phyloP scores from a whole-genome alignment of 2,797 vertebrate species.

The Nyctalus aviator region DNA sequence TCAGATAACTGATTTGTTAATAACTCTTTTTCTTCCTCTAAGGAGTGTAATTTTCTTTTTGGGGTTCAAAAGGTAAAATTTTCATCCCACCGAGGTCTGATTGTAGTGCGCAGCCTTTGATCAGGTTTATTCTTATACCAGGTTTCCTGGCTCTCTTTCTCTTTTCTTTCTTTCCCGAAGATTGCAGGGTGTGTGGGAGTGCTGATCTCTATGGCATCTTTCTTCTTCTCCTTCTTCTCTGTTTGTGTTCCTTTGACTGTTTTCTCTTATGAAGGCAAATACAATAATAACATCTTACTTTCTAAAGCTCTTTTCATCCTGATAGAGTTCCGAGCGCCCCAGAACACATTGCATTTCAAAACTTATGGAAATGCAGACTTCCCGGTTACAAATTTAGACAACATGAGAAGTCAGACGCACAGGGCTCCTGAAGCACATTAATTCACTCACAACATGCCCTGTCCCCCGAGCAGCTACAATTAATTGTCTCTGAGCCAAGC shows the following conservation, averaged over 20 bases:
- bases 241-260: conserved; percentile 81
- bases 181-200: conserved; percentile 75
- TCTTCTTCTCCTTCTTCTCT: not conserved
- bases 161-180: not conserved
- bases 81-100: conserved; percentile 70
- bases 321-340: conserved; percentile 48
- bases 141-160: conserved; percentile 73
- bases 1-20: conserved; percentile 87
- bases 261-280: conserved; percentile 81
- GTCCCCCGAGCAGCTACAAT: conserved; percentile 57
- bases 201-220: conserved; percentile 70
- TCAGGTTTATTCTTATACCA: conserved; percentile 78
- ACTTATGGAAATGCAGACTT: conserved; percentile 76
- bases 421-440: conserved; percentile 57
- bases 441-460: conserved; percentile 67
- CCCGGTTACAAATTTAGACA: conserved; percentile 74
- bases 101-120: conserved; percentile 79
- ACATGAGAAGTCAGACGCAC: conserved; percentile 72
- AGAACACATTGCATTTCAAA: conserved; percentile 78
- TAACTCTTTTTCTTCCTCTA: conserved; percentile 84
- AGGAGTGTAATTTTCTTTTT: conserved; percentile 83
- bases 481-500: conserved; percentile 55
- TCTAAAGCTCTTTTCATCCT: conserved; percentile 79
- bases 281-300: conserved; percentile 78
- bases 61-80: conserved; percentile 73